Evolutionary conservation across 2,888 invertebrate genomes (phyloP), one percentile per base, ranked within the genome.

Genomic region (Ophion slaviceki): DNA sequence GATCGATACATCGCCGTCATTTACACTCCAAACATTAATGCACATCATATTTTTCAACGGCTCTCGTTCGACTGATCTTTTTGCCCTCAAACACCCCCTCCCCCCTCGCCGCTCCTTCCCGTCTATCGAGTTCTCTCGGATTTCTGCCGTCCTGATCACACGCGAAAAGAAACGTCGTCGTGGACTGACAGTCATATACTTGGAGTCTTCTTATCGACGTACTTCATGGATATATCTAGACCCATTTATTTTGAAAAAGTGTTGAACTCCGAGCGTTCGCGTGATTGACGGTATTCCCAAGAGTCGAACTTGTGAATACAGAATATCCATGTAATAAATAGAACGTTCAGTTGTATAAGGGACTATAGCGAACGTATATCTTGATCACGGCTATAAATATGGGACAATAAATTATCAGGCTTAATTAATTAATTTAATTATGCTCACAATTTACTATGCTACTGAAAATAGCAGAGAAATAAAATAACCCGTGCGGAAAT

Each of bases 131-230:
- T 80, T 67, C 67, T 74, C 53, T 47, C n/a, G 64, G 72, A 83
- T 83, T 78, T 74, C 67, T 78, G 74, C 72, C 66, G 68, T 61
- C 78, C 28, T 67, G 62, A 11, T 10, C 53, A 70, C 59, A 61
- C 40, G 62, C 62, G 61, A 62, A 74, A 80, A 83, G 59, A 67
- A 83, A 28, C 66, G 53, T 62, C 72, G 32, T 24, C 17, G 11
- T 68, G 62, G 53, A 75, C 79, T 45, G 83, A 70, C 83, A 47
- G 78, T 62, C 62, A 53, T 28, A 53, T 53, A n/a, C 17, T 40
- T n/a, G 45, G 20, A 24, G 66, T 61, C 20, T 45, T 79, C 77
- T 77, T 82, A 71, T 72, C 77, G 77, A 11, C 17, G 20, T 76
- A 59, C 66, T 71, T 77, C 71, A 64, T 70, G 47, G 45, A 74